Conservation (phyloP, 2,888 invertebrate species). For the Ptychoptera albimana region DNA sequence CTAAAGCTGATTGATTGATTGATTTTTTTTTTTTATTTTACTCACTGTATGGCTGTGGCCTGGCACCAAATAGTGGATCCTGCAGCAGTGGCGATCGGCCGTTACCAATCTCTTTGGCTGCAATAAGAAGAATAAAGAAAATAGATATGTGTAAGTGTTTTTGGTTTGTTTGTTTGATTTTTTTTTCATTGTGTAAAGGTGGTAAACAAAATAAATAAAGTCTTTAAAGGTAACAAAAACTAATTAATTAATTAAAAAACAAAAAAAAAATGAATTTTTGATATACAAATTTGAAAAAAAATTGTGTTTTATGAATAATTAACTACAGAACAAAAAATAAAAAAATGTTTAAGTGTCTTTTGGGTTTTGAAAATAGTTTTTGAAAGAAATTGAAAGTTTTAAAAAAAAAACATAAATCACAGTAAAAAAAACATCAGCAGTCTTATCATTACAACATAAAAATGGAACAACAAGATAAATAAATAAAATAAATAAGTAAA, state of each 20-base stretch:
- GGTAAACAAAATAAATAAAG: not conserved
- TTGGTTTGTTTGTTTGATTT: not conserved
- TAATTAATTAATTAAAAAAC: not conserved
- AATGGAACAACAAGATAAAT: too few relatives aligned
- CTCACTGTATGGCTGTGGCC: conserved; percentile 82
- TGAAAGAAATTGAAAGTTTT: too few relatives aligned
- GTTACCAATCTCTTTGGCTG: conserved; percentile 32
- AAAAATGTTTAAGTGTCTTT: too few relatives aligned
- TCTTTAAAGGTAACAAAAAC: not conserved
- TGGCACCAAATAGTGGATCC: conserved; percentile 75
- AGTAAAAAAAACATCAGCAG: too few relatives aligned
- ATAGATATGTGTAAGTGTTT: not conserved
- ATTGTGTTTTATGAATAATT: too few relatives aligned
- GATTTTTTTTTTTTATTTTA: conserved; percentile 18
- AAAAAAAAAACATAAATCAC: too few relatives aligned
- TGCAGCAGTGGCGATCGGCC: conserved; percentile 73
- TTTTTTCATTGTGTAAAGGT: not conserved
- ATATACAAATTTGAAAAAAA: too few relatives aligned
- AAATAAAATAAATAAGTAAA: too few relatives aligned
- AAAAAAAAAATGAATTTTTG: too few relatives aligned
- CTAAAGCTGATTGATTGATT: not conserved
- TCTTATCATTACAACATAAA: too few relatives aligned
- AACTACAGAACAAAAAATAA: too few relatives aligned
- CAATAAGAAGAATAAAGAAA: conserved; percentile 23
- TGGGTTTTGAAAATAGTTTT: too few relatives aligned